A percentile compares a stretch with the other conserved stretches of the same genome.
phyloP scores from a whole-genome alignment of 2,888 invertebrate genomes.

The Ichneumoninae sp. region DNA sequence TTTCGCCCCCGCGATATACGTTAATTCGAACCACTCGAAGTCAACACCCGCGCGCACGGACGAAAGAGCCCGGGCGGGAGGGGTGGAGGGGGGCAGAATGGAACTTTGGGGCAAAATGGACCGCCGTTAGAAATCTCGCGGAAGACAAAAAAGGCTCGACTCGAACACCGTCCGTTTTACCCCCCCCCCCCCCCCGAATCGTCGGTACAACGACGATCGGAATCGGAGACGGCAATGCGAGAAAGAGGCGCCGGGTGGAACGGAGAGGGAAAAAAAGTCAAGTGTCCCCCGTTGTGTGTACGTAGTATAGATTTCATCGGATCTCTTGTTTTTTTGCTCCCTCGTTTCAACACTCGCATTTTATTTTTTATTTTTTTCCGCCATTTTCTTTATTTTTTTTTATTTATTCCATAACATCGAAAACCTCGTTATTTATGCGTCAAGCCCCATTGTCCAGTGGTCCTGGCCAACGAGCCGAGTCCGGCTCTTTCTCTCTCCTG shows the following conservation, averaged over 20 bases:
- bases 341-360: constrained; percentile 25
- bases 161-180: not conserved
- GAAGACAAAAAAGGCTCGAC: no score
- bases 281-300: constrained; percentile 23
- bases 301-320: not conserved
- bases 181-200: not conserved
- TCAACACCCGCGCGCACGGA: constrained; percentile 26
- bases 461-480: constrained; percentile 16
- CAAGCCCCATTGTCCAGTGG: constrained; percentile 68
- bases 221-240: not conserved
- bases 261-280: constrained; percentile 28
- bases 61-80: not conserved
- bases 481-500: constrained; percentile 50
- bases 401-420: constrained; percentile 46
- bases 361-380: constrained; percentile 38
- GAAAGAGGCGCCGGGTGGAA: constrained; percentile 12
- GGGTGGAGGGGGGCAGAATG: not conserved
- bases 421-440: constrained; percentile 77
- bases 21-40: constrained; percentile 49
- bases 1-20: constrained; percentile 33
- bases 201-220: not conserved
- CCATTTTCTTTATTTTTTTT: constrained; percentile 18
- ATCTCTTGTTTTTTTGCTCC: not conserved
- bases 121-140: not conserved
- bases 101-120: not conserved